A percentile compares a stretch with the other conserved stretches of the same genome.
These are phyloP conservation scores for Myiotriccus ornatus DNA, from an alignment of 2,797 vertebrate species.

Conservation along the genomic window DNA sequence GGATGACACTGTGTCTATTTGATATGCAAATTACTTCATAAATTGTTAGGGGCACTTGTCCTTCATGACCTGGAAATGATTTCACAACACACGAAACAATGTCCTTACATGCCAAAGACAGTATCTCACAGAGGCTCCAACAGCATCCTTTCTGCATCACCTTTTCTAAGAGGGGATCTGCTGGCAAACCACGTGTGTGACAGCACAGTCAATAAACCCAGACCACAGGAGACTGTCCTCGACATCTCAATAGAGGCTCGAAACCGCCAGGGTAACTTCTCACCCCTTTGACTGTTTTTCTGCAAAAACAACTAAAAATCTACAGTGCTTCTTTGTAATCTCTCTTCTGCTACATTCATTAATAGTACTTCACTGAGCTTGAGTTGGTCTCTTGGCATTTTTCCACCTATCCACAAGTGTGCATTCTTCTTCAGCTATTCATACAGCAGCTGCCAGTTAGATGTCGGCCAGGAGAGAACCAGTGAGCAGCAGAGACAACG, in stretches of 20 bases:
- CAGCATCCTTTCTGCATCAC: background rate
- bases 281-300: background rate
- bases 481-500: fast-evolving
- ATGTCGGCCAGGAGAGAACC: fast-evolving
- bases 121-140: background rate
- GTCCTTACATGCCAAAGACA: background rate
- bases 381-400: background rate
- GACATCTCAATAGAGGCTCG: background rate
- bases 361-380: background rate
- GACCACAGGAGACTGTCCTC: background rate
- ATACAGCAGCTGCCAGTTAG: background rate
- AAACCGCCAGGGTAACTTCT: background rate
- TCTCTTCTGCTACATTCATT: background rate
- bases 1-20: fast-evolving
- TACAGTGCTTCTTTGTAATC: background rate
- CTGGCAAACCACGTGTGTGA: fast-evolving
- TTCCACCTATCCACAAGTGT: fast-evolving
- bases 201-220: background rate
- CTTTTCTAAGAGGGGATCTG: background rate
- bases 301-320: background rate
- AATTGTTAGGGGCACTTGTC: background rate
- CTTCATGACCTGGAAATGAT: background rate
- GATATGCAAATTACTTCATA: background rate
- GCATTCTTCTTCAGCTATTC: background rate
- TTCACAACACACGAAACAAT: background rate